Evolutionary conservation across 2,797 vertebrate genomes (phyloP).

Genomic region (Tadarida brasiliensis): DNA sequence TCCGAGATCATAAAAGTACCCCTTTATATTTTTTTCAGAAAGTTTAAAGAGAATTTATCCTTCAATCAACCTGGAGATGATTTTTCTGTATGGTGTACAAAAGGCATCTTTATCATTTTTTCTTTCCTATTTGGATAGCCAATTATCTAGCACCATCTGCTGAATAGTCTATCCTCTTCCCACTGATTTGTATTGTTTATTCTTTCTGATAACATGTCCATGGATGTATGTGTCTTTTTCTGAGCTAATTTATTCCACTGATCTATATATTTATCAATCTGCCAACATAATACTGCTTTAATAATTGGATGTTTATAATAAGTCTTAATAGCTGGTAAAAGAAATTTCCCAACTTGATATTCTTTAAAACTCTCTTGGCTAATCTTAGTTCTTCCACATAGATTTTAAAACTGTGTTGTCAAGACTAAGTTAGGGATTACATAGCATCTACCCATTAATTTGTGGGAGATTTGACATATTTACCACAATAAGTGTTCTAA

Average conservation of each 20-base stretch:
- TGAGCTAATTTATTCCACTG: neutral
- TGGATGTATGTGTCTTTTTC: too few relatives aligned
- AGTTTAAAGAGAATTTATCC: neutral
- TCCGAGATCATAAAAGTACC: neutral
- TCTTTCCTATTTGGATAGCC: neutral
- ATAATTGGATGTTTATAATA: neutral
- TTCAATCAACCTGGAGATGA: neutral
- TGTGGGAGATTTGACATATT: neutral
- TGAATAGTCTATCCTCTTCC: neutral
- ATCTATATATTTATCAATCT: neutral
- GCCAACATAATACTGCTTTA: neutral
- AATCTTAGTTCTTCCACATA: neutral
- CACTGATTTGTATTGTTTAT: neutral
- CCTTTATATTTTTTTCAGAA: neutral
- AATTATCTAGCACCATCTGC: neutral
- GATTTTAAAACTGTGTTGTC: neutral
- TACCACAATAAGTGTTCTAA: neutral
- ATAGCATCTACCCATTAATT: neutral
- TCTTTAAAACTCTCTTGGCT: conserved; percentile 5
- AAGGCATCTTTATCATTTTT: neutral
- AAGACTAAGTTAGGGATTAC: neutral
- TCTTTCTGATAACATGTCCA: too few relatives aligned
- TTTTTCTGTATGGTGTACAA: neutral
- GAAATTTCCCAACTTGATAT: neutral
- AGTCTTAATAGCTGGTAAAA: too few relatives aligned